A percentile compares a stretch with the other conserved stretches of the same genome.
These are phyloP conservation scores for Platorchestia sp. DNA, from an alignment of 1,140 invertebrate genomes.

Conservation along the genomic window DNA sequence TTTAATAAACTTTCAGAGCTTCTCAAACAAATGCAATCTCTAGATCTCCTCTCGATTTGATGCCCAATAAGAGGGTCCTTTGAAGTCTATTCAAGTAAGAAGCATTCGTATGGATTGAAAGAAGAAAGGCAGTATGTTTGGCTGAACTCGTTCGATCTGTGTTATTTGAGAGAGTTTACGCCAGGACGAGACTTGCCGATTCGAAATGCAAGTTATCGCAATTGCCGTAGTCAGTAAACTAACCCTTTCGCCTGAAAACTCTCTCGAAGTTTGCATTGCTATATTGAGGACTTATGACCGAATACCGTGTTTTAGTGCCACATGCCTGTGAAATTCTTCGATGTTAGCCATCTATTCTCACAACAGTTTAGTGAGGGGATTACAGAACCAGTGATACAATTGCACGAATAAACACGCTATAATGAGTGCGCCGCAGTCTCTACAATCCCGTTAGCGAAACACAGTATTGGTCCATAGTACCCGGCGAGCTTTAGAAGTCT, in stretches of 20 bases:
- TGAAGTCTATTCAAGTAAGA: not conserved
- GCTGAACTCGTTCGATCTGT: not conserved
- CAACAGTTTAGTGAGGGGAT: not conserved
- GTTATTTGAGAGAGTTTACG: not conserved
- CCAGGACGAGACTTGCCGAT: not conserved
- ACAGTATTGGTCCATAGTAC: not conserved
- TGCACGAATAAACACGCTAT: not conserved
- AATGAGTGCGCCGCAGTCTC: not conserved
- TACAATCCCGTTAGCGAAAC: not conserved
- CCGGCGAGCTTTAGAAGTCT: not conserved
- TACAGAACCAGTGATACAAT: not conserved
- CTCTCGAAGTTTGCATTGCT: not conserved
- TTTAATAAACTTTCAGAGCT: slow-evolving; percentile 5
- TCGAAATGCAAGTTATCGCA: not conserved
- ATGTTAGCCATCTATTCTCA: not conserved
- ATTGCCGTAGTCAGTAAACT: not conserved
- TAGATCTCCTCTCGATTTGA: not conserved
- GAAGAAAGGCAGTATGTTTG: not conserved
- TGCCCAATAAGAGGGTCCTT: slow-evolving; percentile 3
- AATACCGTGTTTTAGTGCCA: not conserved
- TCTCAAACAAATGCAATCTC: slow-evolving; percentile 9
- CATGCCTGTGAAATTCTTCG: not conserved
- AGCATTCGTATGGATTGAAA: not conserved
- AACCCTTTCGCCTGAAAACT: not conserved
- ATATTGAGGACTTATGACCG: not conserved